Evolutionary conservation across 2,797 vertebrate species (phyloP).

Genomic region (Malurus splendens): DNA sequence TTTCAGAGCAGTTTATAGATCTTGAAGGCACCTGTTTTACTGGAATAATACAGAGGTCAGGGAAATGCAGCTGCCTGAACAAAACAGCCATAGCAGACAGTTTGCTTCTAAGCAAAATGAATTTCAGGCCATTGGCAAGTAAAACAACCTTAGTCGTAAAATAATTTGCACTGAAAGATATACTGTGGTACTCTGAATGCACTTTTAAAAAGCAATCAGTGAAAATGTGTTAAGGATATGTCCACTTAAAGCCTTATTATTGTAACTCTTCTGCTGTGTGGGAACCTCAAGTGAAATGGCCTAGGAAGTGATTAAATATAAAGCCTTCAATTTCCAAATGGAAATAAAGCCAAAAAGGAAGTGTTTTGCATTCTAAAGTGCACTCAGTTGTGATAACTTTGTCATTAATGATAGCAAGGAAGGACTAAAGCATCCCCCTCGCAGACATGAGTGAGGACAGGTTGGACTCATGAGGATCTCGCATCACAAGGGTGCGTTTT

Average conservation of each 20-base stretch:
- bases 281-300: not conserved
- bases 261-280: not conserved
- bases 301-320: not conserved
- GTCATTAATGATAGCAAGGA: not conserved
- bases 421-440: not conserved
- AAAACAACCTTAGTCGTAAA: not conserved
- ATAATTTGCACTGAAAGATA: not conserved
- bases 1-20: not conserved
- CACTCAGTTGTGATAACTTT: not conserved
- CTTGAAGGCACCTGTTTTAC: not conserved
- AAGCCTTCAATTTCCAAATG: not conserved
- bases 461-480: not conserved
- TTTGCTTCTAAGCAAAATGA: not conserved
- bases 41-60: not conserved
- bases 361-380: not conserved
- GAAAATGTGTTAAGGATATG: not conserved
- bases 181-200: not conserved
- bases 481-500: not conserved
- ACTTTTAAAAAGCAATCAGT: not conserved
- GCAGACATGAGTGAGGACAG: not conserved
- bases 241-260: not conserved
- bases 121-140: not conserved
- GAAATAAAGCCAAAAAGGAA: not conserved
- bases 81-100: not conserved
- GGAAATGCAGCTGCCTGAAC: not conserved